A percentile compares a stretch with the other conserved stretches of the same genome.
Evolutionary conservation across 1,140 invertebrate species (phyloP).

Genomic region (Colletes gigas): DNA sequence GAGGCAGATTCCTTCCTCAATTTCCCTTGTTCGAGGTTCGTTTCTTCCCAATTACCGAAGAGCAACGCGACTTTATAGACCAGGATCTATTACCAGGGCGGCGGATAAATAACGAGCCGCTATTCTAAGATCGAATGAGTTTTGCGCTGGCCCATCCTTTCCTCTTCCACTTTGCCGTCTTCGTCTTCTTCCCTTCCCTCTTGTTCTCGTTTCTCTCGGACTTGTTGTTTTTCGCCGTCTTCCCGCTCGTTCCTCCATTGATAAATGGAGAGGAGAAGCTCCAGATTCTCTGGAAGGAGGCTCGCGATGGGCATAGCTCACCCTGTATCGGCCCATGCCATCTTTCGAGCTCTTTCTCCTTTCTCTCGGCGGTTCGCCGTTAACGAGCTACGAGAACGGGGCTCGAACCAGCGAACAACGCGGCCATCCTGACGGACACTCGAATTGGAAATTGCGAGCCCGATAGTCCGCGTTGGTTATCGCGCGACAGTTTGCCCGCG

Average conservation of each 20-base stretch:
- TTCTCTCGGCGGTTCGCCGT: constrained; percentile 50
- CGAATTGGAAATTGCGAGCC: constrained; percentile 56
- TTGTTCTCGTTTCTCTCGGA: background rate
- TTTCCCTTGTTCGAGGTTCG: constrained; percentile 47
- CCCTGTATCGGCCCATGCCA: constrained; percentile 62
- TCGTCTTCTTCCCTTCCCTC: background rate
- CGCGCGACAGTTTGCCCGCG: background rate
- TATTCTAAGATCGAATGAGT: constrained; percentile 71
- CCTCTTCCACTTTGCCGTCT: constrained; percentile 13
- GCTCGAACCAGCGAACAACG: constrained; percentile 43
- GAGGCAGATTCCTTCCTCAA: constrained; percentile 43
- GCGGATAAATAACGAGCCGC: constrained; percentile 74
- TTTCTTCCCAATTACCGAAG: constrained; percentile 70
- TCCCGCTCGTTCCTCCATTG: constrained; percentile 62
- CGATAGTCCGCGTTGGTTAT: constrained; percentile 45
- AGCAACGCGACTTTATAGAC: constrained; percentile 64
- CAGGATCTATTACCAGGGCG: constrained; percentile 69
- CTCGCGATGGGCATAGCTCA: constrained; percentile 65
- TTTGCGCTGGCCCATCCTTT: constrained; percentile 50
- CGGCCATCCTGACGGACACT: constrained; percentile 52
- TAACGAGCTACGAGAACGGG: constrained; percentile 60
- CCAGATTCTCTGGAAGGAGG: constrained; percentile 65
- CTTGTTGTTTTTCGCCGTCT: constrained; percentile 27
- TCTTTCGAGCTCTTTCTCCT: constrained; percentile 59
- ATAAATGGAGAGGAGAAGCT: constrained; percentile 71